Percentiles rank a stretch among this genome's conserved stretches.
phyloP scores from a whole-genome alignment of 2,888 invertebrate species.

The Altica lythri region DNA sequence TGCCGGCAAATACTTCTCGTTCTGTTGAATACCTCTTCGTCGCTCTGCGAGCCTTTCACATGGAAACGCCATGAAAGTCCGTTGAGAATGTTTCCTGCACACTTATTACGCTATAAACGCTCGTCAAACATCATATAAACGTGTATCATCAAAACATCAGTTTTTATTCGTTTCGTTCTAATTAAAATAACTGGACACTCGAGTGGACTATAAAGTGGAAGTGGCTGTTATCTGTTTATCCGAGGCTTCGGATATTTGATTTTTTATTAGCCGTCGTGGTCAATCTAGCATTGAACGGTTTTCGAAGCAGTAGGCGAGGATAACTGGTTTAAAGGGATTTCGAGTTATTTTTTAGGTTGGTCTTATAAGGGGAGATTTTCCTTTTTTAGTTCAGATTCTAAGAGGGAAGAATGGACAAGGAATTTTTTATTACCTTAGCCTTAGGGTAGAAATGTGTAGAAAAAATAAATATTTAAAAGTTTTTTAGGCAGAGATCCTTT shows the following conservation, averaged over 20 bases:
- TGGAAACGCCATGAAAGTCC: slow-evolving; percentile 50
- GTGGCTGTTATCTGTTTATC: slow-evolving; percentile 4
- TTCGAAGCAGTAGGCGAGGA: not conserved
- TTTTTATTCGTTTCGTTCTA: not conserved
- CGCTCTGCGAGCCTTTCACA: slow-evolving; percentile 44
- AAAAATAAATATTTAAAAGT: too few relatives aligned
- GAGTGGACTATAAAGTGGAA: not conserved
- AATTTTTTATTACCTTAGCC: not conserved
- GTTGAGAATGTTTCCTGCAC: slow-evolving; percentile 46
- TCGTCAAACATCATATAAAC: not conserved
- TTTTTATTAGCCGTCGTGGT: slow-evolving; percentile 11
- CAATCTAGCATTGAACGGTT: slow-evolving; percentile 3
- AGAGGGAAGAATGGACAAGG: not conserved
- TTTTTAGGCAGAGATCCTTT: too few relatives aligned
- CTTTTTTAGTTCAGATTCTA: not conserved
- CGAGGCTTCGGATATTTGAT: not conserved
- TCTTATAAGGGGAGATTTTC: not conserved
- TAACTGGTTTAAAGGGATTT: slow-evolving; percentile 13
- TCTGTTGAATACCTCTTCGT: slow-evolving; percentile 35
- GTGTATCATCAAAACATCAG: not conserved
- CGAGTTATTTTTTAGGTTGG: slow-evolving; percentile 6
- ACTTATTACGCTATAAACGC: slow-evolving; percentile 5
- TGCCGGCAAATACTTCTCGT: too few relatives aligned
- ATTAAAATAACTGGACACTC: not conserved
- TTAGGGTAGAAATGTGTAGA: too few relatives aligned